Conservation (phyloP, 2,113 vertebrate genomes). For the Probosciger aterrimus region DNA sequence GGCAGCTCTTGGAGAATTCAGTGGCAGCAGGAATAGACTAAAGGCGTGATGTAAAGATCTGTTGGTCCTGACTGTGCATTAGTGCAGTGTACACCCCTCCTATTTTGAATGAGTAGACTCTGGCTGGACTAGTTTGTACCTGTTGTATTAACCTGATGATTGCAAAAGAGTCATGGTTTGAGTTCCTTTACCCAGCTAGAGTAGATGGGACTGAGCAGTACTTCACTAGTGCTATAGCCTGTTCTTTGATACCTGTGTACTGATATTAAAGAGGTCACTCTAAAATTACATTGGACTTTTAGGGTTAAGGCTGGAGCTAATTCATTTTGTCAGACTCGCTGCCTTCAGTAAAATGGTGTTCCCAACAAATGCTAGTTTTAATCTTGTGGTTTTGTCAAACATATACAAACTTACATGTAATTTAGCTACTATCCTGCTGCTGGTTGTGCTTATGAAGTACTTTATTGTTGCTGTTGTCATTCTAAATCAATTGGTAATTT, state of each 20-base stretch:
- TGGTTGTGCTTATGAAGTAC: constrained; percentile 22
- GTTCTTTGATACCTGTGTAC: neutral
- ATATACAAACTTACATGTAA: constrained; percentile 39
- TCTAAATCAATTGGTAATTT: constrained; percentile 32
- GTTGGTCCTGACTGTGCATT: neutral
- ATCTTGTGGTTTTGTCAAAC: constrained; percentile 11
- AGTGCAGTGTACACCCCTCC: neutral
- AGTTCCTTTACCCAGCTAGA: neutral
- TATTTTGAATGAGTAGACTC: neutral
- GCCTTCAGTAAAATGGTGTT: neutral
- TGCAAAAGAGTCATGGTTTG: neutral
- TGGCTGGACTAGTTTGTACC: neutral
- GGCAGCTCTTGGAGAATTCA: neutral
- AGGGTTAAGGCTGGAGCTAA: neutral
- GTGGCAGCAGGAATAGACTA: neutral
- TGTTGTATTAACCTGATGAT: neutral
- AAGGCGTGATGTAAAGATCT: neutral
- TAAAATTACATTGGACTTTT: neutral
- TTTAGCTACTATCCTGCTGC: neutral
- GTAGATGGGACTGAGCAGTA: neutral
- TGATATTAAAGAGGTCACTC: neutral
- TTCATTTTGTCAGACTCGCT: neutral
- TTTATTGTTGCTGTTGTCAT: constrained; percentile 23
- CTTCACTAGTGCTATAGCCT: neutral
- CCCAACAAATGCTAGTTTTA: neutral